Percentiles rank a stretch among this genome's conserved stretches.
Conservation (phyloP, 2,888 invertebrate species). For the Trichogramma evanescens region DNA sequence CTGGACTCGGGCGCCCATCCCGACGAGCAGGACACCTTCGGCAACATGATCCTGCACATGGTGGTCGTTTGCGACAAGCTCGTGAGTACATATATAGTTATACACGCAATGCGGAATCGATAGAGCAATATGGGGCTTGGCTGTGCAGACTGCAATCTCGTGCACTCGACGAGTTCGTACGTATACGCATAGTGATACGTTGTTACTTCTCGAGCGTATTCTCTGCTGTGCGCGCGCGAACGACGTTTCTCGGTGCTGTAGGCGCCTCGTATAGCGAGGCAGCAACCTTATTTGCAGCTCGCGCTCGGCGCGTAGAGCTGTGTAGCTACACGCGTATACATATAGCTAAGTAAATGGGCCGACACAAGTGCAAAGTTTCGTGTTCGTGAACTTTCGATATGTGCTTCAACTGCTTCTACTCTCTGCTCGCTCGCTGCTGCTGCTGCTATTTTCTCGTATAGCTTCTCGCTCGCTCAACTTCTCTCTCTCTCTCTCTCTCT, state of each 20-base stretch:
- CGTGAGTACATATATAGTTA: conserved; percentile 51
- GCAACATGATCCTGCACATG: conserved; percentile 99
- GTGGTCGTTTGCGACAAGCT: conserved; percentile 96
- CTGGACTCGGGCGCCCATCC: conserved; percentile 90
- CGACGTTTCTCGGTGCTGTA: too few species aligned
- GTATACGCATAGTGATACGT: too few species aligned
- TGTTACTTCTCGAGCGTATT: too few species aligned
- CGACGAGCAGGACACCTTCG: conserved; percentile 91
- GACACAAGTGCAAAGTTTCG: conserved; percentile 15
- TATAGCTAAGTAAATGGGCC: conserved; percentile 12
- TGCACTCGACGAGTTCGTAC: too few species aligned
- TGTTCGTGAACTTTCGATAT: conserved; percentile 6
- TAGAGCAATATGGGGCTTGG: too few species aligned
- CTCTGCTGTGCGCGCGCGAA: too few species aligned
- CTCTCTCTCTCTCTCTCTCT: neutral
- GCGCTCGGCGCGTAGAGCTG: too few species aligned
- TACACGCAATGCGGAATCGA: too few species aligned
- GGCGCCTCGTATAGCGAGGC: too few species aligned
- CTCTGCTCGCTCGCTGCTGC: neutral
- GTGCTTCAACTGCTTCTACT: neutral
- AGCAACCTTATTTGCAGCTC: too few species aligned
- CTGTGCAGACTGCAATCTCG: too few species aligned
- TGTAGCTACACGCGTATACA: conserved; percentile 4
- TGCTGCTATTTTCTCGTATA: neutral
- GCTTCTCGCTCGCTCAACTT: neutral